phyloP scores from a whole-genome alignment of 2,797 vertebrate genomes.

The Loriculus beryllinus region DNA sequence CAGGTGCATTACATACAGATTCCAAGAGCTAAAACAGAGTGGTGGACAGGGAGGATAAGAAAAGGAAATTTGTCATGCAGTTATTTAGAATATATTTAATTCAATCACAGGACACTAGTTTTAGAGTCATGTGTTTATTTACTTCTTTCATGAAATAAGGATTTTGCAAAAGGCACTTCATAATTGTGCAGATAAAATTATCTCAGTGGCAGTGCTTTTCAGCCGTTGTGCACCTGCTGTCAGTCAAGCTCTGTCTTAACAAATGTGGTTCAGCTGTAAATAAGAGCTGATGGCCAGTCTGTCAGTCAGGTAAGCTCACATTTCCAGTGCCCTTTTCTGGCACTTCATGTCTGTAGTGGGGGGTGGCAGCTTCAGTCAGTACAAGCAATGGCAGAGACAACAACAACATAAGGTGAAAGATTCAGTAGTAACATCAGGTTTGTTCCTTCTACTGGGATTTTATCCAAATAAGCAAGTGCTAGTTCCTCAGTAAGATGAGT shows the following conservation, averaged over 20 bases:
- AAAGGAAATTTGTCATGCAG: background rate
- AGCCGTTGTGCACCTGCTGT: background rate
- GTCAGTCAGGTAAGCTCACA: background rate
- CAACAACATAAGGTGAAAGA: background rate
- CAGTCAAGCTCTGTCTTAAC: background rate
- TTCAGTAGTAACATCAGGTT: background rate
- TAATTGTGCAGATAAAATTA: background rate
- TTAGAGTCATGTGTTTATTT: background rate
- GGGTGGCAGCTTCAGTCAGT: background rate
- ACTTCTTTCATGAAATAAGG: background rate
- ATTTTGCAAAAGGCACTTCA: background rate
- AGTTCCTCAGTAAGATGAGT: constrained; percentile 6
- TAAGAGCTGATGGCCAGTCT: background rate
- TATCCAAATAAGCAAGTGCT: constrained; percentile 19
- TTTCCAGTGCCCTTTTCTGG: background rate
- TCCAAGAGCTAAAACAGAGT: background rate
- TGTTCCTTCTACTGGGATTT: background rate
- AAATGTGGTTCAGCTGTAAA: background rate
- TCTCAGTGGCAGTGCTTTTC: background rate
- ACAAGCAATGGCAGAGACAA: background rate
- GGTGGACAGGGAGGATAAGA: background rate
- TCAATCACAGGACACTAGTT: background rate
- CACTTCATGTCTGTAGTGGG: background rate
- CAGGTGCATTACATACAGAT: constrained; percentile 30
- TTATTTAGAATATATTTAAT: background rate